phyloP scores from a whole-genome alignment of 1,140 invertebrate species.

The Drosophila parvula region DNA sequence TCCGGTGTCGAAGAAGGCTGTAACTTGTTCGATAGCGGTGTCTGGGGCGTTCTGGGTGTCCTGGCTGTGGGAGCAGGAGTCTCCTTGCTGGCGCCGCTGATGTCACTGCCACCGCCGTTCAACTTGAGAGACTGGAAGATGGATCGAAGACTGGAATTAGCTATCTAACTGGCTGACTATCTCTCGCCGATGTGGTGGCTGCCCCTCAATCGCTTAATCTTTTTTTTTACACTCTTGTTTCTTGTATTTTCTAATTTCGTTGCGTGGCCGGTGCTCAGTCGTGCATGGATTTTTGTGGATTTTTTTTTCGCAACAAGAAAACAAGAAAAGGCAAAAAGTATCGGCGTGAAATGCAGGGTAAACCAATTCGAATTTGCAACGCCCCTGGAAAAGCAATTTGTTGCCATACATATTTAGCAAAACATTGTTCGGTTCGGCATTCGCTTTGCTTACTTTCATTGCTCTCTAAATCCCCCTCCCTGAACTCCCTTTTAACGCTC shows the following conservation, averaged over 20 bases:
- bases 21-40: constrained; percentile 4
- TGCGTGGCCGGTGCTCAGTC: constrained; percentile 63
- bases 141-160: constrained; percentile 49
- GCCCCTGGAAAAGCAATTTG: constrained; percentile 73
- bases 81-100: constrained; percentile 39
- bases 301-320: constrained; percentile 26
- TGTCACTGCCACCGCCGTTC: constrained; percentile 69
- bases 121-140: constrained; percentile 77
- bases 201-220: constrained; percentile 49
- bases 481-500: no score
- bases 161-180: constrained; percentile 14
- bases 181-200: constrained; percentile 54
- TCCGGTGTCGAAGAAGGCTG: background rate
- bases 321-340: constrained; percentile 9
- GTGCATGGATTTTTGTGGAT: constrained; percentile 66
- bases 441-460: constrained; percentile 65
- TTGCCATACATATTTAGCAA: constrained; percentile 68
- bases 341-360: constrained; percentile 34
- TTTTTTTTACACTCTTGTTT: constrained; percentile 47
- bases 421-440: constrained; percentile 52
- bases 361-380: constrained; percentile 57
- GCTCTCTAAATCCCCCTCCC: constrained; percentile 24
- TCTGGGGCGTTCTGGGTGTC: constrained; percentile 38
- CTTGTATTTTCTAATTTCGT: constrained; percentile 68
- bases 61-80: constrained; percentile 29